A percentile compares a stretch with the other conserved stretches of the same genome.
phyloP scores from a whole-genome alignment of 2,888 invertebrate genomes.

The Nipponacmea schrenckii region DNA sequence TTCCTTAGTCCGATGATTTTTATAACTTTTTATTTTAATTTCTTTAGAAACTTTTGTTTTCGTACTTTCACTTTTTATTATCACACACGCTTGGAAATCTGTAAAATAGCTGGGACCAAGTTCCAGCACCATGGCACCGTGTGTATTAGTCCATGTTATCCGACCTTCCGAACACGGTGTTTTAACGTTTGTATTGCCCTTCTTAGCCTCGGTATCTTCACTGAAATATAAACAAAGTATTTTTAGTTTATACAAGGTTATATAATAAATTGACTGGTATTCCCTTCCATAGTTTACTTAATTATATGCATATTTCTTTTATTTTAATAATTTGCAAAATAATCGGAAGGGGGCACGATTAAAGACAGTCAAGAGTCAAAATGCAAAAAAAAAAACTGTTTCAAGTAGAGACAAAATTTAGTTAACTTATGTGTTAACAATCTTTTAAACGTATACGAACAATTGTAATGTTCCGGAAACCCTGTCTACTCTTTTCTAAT shows the following conservation, averaged over 20 bases:
- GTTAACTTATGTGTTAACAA: too few species aligned
- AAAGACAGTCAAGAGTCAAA: too few species aligned
- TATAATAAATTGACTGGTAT: too few species aligned
- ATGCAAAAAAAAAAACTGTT: too few species aligned
- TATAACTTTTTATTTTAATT: not conserved
- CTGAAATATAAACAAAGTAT: constrained; percentile 14
- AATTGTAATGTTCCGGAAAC: too few species aligned
- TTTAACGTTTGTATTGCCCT: constrained; percentile 16
- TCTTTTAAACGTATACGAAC: too few species aligned
- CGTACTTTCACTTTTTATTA: constrained; percentile 13
- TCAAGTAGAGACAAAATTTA: too few species aligned
- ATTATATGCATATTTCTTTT: too few species aligned
- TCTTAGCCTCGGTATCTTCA: constrained; percentile 15
- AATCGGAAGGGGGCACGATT: too few species aligned
- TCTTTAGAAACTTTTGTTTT: constrained; percentile 14
- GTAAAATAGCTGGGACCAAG: constrained; percentile 12
- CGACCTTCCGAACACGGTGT: constrained; percentile 16
- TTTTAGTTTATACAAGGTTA: not conserved
- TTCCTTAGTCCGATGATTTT: not conserved
- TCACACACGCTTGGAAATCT: constrained; percentile 14
- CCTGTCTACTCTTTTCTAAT: too few species aligned
- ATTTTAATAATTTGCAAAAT: too few species aligned
- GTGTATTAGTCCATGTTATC: constrained; percentile 17
- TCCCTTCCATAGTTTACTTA: too few species aligned
- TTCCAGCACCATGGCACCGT: constrained; percentile 18